Conservation (phyloP, 2,888 invertebrate genomes). For the Drosophila stalkeri region DNA sequence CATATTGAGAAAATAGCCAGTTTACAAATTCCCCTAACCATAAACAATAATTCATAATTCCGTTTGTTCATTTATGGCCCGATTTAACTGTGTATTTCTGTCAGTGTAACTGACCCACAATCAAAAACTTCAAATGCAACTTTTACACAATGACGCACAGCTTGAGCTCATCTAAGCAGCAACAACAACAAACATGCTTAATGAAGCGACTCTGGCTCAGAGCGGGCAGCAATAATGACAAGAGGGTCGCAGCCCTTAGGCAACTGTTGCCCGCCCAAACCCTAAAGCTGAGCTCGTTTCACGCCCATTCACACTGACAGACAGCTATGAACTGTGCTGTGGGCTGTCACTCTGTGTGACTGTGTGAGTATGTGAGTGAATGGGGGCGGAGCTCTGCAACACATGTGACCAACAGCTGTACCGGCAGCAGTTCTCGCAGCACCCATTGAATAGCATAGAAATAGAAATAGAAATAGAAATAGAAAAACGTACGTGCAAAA, state of each 20-base stretch:
- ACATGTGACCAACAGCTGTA: conserved; percentile 68
- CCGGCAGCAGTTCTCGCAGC: conserved; percentile 18
- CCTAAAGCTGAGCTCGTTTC: conserved; percentile 52
- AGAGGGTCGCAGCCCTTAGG: conserved; percentile 67
- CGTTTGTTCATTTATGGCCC: neutral
- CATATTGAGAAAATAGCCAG: too few species aligned
- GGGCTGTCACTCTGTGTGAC: neutral
- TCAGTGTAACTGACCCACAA: conserved; percentile 45
- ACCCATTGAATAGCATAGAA: conserved; percentile 72
- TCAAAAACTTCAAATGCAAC: conserved; percentile 55
- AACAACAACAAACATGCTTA: conserved; percentile 53
- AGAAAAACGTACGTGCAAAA: conserved; percentile 78
- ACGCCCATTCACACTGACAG: conserved; percentile 67
- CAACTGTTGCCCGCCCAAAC: conserved; percentile 69
- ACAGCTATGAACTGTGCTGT: conserved; percentile 10
- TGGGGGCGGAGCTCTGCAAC: conserved; percentile 21
- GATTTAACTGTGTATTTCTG: conserved; percentile 22
- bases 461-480: conserved; percentile 68
- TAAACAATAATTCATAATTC: neutral
- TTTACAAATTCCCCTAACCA: neutral
- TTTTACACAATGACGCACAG: conserved; percentile 65
- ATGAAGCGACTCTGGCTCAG: conserved; percentile 65
- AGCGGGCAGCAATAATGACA: conserved; percentile 33
- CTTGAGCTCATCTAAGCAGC: conserved; percentile 46
- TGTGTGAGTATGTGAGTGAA: neutral